A percentile compares a stretch with the other conserved stretches of the same genome.
Evolutionary conservation across 2,113 vertebrate species (phyloP).

Genomic region (Microcebus tavaratra): DNA sequence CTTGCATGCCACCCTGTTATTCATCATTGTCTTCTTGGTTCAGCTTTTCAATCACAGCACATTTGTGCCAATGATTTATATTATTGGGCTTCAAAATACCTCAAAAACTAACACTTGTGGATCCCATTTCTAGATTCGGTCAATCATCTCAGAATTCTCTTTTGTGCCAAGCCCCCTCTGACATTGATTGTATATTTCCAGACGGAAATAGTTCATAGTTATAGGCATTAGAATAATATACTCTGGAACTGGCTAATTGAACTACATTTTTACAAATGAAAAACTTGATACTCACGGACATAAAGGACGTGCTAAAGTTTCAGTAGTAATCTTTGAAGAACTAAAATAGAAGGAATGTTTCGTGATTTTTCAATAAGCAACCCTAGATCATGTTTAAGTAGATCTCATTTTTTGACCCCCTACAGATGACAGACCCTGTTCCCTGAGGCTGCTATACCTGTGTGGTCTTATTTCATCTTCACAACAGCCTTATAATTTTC

Average conservation of each 20-base stretch:
- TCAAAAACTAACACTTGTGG: neutral
- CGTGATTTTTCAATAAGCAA: neutral
- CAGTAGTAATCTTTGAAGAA: neutral
- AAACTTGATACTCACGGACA: neutral
- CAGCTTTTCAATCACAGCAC: neutral
- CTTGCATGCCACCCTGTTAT: neutral
- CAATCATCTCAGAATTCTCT: neutral
- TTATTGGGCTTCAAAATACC: neutral
- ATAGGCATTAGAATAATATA: neutral
- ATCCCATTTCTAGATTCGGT: neutral
- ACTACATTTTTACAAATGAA: conserved; percentile 2
- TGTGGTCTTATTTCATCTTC: neutral
- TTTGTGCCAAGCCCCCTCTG: neutral
- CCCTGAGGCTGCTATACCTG: neutral
- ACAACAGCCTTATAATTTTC: neutral
- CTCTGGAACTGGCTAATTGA: neutral
- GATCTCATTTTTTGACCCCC: neutral
- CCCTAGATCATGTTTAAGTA: neutral
- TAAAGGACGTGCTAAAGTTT: neutral
- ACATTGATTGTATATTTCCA: neutral
- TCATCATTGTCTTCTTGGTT: neutral
- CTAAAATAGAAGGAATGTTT: neutral
- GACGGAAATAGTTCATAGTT: neutral
- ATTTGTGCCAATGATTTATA: neutral
- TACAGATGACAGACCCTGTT: neutral